Percentiles rank a stretch among this genome's conserved stretches.
These are phyloP conservation scores for Nothoprocta perdicaria DNA, from an alignment of 2,113 vertebrate species.

Conservation along the genomic window DNA sequence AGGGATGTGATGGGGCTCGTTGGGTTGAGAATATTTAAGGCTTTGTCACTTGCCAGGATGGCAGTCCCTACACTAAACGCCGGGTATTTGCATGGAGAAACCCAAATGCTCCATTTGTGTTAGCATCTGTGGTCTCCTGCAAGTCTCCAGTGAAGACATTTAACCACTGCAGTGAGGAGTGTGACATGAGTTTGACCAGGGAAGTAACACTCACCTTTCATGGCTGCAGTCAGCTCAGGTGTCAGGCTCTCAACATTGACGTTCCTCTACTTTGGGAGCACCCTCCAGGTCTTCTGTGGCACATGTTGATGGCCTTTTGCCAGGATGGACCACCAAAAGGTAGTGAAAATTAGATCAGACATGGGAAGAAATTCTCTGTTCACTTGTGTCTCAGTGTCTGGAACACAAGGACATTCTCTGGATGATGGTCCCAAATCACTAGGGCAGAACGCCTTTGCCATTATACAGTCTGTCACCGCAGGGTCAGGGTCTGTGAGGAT, in stretches of 20 bases:
- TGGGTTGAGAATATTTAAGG: background rate
- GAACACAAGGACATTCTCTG: background rate
- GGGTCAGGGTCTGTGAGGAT: background rate
- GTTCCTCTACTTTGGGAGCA: background rate
- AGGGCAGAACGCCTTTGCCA: background rate
- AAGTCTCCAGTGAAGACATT: background rate
- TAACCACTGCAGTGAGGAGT: rapidly evolving
- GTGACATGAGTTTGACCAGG: rapidly evolving
- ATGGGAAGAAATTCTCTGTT: background rate
- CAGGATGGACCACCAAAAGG: background rate
- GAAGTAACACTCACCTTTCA: background rate
- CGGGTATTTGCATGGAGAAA: background rate
- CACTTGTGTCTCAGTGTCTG: background rate
- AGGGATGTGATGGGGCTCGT: background rate
- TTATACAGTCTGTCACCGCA: background rate
- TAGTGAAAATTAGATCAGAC: background rate
- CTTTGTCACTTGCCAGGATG: background rate
- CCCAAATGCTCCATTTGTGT: background rate
- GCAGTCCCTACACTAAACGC: background rate
- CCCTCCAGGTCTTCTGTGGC: background rate
- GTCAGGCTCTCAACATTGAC: background rate
- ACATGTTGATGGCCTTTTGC: background rate
- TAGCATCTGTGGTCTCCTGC: background rate
- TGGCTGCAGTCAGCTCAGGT: background rate
- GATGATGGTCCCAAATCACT: background rate